Conservation (phyloP, 1,140 invertebrate genomes). For the Calosoma granatense region DNA sequence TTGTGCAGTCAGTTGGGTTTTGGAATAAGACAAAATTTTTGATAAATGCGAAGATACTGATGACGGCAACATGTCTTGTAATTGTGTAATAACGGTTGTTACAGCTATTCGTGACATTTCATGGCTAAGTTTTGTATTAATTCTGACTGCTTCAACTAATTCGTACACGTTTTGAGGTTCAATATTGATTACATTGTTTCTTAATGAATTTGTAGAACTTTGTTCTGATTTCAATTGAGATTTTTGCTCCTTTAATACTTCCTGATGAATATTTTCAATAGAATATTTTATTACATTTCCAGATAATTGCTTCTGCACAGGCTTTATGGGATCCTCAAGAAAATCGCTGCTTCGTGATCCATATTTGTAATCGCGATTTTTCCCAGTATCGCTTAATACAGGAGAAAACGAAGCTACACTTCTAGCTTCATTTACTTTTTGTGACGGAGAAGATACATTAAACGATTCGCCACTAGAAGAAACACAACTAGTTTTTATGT, state of each 20-base stretch:
- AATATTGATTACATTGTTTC: conserved; percentile 35
- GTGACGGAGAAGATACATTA: not conserved
- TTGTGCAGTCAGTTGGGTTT: conserved; percentile 48
- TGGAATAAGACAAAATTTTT: conserved; percentile 39
- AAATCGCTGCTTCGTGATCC: not conserved
- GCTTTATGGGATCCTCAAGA: conserved; percentile 24
- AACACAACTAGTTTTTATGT: no score
- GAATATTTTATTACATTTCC: conserved; percentile 22
- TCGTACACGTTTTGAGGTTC: conserved; percentile 55
- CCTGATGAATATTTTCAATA: conserved; percentile 26
- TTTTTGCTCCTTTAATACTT: conserved; percentile 21
- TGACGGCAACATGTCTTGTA: conserved; percentile 49
- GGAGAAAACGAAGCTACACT: not conserved
- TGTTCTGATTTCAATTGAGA: no score
- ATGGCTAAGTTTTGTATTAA: conserved; percentile 75
- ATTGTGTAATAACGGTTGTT: conserved; percentile 59
- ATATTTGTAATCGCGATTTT: not conserved
- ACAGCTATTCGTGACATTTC: conserved; percentile 78
- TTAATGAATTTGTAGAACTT: conserved; percentile 11
- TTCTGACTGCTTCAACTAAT: conserved; percentile 64
- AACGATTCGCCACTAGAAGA: no score
- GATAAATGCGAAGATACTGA: conserved; percentile 47
- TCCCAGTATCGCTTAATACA: not conserved
- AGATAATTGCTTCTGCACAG: conserved; percentile 15
- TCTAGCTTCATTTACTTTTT: not conserved